phyloP scores from a whole-genome alignment of 2,888 invertebrate species.

The Mimachlamys varia region DNA sequence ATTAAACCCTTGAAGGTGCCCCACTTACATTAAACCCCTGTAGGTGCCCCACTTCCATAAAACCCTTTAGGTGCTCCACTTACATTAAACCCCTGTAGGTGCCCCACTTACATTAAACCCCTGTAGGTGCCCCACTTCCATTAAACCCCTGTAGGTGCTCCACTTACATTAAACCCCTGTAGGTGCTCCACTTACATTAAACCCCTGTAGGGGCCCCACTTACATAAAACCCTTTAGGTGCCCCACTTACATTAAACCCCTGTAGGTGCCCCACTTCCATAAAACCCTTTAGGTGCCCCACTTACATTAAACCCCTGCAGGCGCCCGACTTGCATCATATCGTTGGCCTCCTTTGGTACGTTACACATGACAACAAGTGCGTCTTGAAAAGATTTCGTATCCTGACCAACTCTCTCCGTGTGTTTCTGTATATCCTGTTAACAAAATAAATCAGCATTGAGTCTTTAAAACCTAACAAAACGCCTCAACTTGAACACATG shows the following conservation, averaged over 20 bases:
- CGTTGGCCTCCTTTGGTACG: conserved; percentile 98
- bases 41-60: not conserved
- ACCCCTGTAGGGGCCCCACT: not conserved
- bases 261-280: not conserved
- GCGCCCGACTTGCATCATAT: conserved; percentile 99
- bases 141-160: conserved; percentile 7
- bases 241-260: not conserved
- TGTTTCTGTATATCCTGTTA: conserved; percentile 91
- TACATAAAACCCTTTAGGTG: not conserved
- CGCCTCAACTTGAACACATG: no score
- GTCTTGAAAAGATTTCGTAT: conserved; percentile 90
- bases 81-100: not conserved
- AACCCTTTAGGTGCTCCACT: not conserved
- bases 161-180: conserved; percentile 4
- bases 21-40: not conserved
- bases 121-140: not conserved
- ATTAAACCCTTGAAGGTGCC: not conserved
- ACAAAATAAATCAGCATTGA: not conserved
- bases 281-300: conserved; percentile 40
- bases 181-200: not conserved
- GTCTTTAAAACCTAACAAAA: no score
- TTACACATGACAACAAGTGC: conserved; percentile 90
- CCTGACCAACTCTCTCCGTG: conserved; percentile 93
- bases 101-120: not conserved
- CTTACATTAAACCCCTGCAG: conserved; percentile 96